A percentile compares a stretch with the other conserved stretches of the same genome.
Evolutionary conservation across 2,113 vertebrate genomes (phyloP).

Genomic region (Muntiacus reevesi): DNA sequence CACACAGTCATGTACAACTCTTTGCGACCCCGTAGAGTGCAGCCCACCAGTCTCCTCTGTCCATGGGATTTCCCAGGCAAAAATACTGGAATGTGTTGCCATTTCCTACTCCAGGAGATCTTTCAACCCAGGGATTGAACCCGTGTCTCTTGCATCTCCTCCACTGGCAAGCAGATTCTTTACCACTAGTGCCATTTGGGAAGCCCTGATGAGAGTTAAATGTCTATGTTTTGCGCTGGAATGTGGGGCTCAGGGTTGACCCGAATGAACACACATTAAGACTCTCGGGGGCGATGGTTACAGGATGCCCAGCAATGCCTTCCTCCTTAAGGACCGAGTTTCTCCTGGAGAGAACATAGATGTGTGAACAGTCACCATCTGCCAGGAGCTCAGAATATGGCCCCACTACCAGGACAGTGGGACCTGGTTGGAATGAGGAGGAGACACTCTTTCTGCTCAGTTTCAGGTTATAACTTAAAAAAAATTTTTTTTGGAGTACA

Average conservation of each 20-base stretch:
- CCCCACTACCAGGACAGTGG: background rate
- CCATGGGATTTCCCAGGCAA: background rate
- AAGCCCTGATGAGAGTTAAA: background rate
- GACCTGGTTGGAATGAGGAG: background rate
- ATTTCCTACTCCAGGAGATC: background rate
- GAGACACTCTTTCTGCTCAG: background rate
- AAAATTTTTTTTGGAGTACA: background rate
- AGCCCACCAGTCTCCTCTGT: background rate
- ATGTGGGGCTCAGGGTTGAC: background rate
- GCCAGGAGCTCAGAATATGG: background rate
- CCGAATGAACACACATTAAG: background rate
- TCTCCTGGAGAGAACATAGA: background rate
- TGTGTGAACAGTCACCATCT: background rate
- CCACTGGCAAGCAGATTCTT: background rate
- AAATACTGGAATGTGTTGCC: background rate
- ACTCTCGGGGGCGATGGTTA: background rate
- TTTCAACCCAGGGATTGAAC: background rate
- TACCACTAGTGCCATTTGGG: background rate
- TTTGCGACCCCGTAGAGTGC: background rate
- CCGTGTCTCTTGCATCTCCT: background rate
- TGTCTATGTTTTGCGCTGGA: background rate
- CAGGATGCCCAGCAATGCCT: background rate
- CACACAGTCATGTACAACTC: background rate
- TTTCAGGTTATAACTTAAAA: background rate
- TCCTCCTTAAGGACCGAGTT: too few relatives aligned